Conservation (phyloP, 2,113 vertebrate species). For the Eidolon helvum region DNA sequence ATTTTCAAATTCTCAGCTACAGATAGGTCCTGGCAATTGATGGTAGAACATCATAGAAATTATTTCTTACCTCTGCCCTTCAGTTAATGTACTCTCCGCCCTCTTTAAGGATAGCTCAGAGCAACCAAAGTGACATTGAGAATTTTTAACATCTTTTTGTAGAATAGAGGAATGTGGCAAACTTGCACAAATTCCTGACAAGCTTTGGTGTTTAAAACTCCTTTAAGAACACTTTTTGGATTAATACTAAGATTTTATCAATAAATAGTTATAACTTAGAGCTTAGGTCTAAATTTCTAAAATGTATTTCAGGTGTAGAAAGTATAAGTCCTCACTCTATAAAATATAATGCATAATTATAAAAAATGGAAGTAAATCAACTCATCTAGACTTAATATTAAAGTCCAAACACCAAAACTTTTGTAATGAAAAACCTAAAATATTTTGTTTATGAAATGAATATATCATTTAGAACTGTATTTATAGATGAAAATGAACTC, state of each 20-base stretch:
- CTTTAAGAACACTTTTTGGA: neutral
- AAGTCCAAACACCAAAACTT: neutral
- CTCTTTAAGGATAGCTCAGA: neutral
- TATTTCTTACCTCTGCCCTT: neutral
- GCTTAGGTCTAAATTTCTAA: neutral
- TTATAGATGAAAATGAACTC: neutral
- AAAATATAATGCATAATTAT: conserved; percentile 4
- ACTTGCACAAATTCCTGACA: neutral
- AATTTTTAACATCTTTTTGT: conserved; percentile 6
- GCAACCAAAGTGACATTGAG: neutral
- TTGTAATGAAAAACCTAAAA: neutral
- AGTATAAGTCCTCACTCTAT: neutral
- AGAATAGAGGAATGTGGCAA: neutral
- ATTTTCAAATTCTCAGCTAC: neutral
- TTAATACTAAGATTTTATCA: neutral
- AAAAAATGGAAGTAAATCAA: neutral
- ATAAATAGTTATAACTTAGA: neutral
- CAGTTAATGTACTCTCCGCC: neutral
- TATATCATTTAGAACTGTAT: neutral
- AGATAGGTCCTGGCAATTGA: neutral
- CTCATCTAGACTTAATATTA: neutral
- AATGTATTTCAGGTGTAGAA: neutral
- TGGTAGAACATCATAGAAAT: neutral
- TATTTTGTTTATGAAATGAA: neutral
- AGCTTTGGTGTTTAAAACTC: neutral